A percentile compares a stretch with the other conserved stretches of the same genome.
These are phyloP conservation scores for Sisyra terminalis DNA, from an alignment of 2,888 invertebrate genomes.

Conservation along the genomic window DNA sequence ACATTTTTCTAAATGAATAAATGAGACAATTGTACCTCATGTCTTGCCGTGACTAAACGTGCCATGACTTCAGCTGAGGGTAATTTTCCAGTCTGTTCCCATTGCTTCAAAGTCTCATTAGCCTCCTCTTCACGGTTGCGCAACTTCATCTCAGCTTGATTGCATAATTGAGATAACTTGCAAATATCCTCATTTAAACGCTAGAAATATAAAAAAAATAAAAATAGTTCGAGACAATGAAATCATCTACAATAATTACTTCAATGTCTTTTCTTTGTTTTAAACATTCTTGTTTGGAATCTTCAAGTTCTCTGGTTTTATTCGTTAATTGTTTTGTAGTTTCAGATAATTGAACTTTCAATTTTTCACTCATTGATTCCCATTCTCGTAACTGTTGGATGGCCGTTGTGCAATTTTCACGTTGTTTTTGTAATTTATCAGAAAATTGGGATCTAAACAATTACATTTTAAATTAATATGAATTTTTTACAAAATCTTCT, in stretches of 20 bases:
- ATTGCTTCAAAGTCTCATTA: constrained; percentile 22
- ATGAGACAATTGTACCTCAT: constrained; percentile 20
- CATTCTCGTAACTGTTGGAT: constrained; percentile 33
- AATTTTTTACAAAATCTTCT: no score
- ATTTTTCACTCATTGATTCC: constrained; percentile 33
- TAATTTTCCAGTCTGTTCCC: constrained; percentile 25
- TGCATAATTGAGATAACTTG: constrained; percentile 35
- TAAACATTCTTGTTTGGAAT: constrained; percentile 33
- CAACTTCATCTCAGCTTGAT: constrained; percentile 24
- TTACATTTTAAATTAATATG: background rate
- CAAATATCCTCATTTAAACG: constrained; percentile 39
- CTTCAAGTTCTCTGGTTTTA: constrained; percentile 33
- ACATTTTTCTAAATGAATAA: background rate
- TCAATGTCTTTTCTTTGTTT: constrained; percentile 37
- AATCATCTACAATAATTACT: constrained; percentile 24
- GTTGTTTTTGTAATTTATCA: constrained; percentile 24
- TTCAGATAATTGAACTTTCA: constrained; percentile 37
- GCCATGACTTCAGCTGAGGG: constrained; percentile 24
- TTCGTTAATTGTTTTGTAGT: constrained; percentile 32
- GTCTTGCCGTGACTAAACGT: constrained; percentile 22
- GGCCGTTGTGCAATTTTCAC: constrained; percentile 24
- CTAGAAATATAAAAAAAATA: constrained; percentile 20
- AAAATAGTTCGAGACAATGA: background rate
- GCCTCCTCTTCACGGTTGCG: constrained; percentile 25
- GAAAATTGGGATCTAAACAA: constrained; percentile 12